Percentiles rank a stretch among this genome's conserved stretches.
These are phyloP conservation scores for Ridgeia piscesae DNA, from an alignment of 1,140 invertebrate species.

Conservation along the genomic window DNA sequence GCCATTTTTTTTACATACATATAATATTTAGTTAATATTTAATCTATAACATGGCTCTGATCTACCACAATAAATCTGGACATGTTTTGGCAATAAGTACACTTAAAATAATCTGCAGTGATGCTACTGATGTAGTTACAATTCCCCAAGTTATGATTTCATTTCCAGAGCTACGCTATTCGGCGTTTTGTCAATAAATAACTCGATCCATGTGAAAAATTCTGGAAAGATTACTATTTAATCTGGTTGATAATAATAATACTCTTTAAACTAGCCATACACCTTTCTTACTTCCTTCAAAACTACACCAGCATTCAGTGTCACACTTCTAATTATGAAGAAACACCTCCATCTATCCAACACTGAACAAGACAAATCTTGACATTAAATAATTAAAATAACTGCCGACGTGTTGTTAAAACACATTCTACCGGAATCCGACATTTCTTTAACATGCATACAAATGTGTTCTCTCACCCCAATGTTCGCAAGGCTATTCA, in stretches of 20 bases:
- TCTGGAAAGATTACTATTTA: neutral
- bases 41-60: neutral
- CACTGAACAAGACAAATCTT: neutral
- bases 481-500: neutral
- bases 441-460: neutral
- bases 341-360: neutral
- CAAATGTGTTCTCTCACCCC: neutral
- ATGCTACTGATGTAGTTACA: too few species aligned
- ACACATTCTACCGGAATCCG: neutral
- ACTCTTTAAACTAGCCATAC: neutral
- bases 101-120: too few species aligned
- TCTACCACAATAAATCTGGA: too few species aligned
- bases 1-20: neutral
- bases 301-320: neutral
- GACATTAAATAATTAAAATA: neutral
- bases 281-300: neutral
- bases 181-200: too few species aligned
- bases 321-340: neutral
- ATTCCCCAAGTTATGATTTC: too few species aligned
- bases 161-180: too few species aligned
- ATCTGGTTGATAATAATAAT: neutral
- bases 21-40: neutral
- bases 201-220: neutral
- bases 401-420: neutral
- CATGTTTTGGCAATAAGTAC: too few species aligned